Conservation (phyloP, 2,888 invertebrate species). For the Caenorhabditis plicata region DNA sequence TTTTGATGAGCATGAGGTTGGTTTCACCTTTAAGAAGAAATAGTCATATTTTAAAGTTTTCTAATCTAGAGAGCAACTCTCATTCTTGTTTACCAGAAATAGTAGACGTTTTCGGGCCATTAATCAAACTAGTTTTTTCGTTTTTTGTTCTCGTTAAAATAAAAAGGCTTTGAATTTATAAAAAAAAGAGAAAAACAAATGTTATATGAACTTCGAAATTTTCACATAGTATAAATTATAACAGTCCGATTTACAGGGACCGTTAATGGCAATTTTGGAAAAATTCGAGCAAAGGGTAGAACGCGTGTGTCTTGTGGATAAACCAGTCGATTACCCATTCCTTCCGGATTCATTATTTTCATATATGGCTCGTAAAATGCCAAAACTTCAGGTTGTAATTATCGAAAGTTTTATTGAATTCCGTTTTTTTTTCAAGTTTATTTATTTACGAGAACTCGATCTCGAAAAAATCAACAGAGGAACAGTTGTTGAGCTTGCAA, state of each 20-base stretch:
- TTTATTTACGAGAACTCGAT: slow-evolving; percentile 65
- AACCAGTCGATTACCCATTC: slow-evolving; percentile 65
- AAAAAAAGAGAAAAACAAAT: neutral
- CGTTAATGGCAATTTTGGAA: slow-evolving; percentile 53
- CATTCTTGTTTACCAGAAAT: neutral
- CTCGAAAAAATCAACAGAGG: slow-evolving; percentile 64
- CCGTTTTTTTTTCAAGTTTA: slow-evolving; percentile 54
- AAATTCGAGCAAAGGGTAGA: slow-evolving; percentile 61
- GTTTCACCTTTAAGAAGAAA: neutral
- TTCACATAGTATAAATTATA: neutral
- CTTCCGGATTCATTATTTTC: slow-evolving; percentile 64
- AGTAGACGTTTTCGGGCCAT: slow-evolving; percentile 28
- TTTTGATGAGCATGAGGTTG: slow-evolving; percentile 64
- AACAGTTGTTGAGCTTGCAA: slow-evolving; percentile 61
- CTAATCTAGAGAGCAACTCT: neutral
- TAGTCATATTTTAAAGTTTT: slow-evolving; percentile 7
- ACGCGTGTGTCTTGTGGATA: slow-evolving; percentile 65
- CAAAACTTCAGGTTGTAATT: slow-evolving; percentile 53
- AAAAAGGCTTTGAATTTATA: neutral
- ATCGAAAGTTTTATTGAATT: neutral
- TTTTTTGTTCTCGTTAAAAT: neutral
- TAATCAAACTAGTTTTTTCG: neutral
- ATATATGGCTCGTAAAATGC: slow-evolving; percentile 61
- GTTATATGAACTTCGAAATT: neutral
- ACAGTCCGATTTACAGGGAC: slow-evolving; percentile 43